phyloP scores from a whole-genome alignment of 2,797 vertebrate genomes.

The Cirrhinus mrigala region DNA sequence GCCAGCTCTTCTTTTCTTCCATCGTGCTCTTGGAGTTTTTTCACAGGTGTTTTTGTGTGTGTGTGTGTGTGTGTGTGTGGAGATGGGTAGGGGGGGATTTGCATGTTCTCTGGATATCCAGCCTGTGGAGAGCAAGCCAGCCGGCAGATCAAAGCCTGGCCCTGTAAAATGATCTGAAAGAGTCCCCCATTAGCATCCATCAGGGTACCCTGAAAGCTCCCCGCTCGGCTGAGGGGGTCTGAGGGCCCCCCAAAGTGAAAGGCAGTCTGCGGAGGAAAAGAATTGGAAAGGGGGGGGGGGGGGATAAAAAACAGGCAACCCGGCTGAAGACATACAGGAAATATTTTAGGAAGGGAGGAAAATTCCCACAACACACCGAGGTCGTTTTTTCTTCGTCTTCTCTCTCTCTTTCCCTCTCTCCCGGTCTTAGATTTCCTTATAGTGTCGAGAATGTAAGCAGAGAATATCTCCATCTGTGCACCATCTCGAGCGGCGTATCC shows the following conservation, averaged over 20 bases:
- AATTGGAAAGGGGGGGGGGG: slow-evolving; percentile 69
- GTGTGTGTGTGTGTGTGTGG: slow-evolving; percentile 28
- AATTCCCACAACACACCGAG: slow-evolving; percentile 80
- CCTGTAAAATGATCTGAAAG: slow-evolving; percentile 90
- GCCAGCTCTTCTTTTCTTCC: slow-evolving; percentile 63
- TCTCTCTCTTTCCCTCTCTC: slow-evolving; percentile 21
- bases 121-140: slow-evolving; percentile 81
- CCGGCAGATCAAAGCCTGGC: slow-evolving; percentile 89
- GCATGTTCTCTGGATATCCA: slow-evolving; percentile 80
- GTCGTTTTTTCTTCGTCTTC: slow-evolving; percentile 61
- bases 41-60: slow-evolving; percentile 76
- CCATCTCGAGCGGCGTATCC: slow-evolving; percentile 64
- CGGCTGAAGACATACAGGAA: slow-evolving; percentile 71
- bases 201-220: slow-evolving; percentile 89
- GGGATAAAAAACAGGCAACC: slow-evolving; percentile 77
- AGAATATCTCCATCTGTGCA: slow-evolving; percentile 74
- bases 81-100: slow-evolving; percentile 73
- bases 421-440: slow-evolving; percentile 59
- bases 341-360: slow-evolving; percentile 77
- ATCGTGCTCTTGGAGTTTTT: slow-evolving; percentile 71
- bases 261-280: slow-evolving; percentile 82
- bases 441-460: slow-evolving; percentile 64
- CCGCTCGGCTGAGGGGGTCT: slow-evolving; percentile 83
- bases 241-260: slow-evolving; percentile 88
- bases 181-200: slow-evolving; percentile 89